Evolutionary conservation across 2,888 invertebrate genomes (phyloP), one percentile per base, ranked within the genome.

Genomic region (Sicus ferrugineus): DNA sequence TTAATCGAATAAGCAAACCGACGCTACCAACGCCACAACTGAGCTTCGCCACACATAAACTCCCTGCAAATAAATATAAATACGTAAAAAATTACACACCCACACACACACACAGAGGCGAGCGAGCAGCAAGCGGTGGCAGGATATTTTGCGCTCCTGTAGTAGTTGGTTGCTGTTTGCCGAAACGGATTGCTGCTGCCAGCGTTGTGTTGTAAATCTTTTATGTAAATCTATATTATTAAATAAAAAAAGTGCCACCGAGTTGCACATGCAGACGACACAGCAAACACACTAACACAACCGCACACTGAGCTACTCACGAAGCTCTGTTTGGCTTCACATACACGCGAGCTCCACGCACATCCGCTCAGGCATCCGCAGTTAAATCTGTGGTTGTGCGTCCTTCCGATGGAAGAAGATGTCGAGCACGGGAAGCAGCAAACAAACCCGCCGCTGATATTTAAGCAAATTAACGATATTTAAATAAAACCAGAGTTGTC

Each of bases 161-260:
- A 54, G 14, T 42, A 2, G 28, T 56, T 66, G 23, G 34, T 38
- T 54, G 38, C 38, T 62, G 38, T 38, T 52, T 31, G n/a, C 54
- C 16, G 34, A 7, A 23, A 11, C 21, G 1, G 19, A 54, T 23
- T 23, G 52, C 46, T 48, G 19, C 38, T 68, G 21, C 26, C 54
- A 52, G 11, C 16, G 48, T n/a, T 64, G 46, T 26, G n/a, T 30
- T 69, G 30, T 19, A 66, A 46, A 69, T 69, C 69, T 65, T 69
- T 69, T 69, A 59, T 50, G 69, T n/a, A 66, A 69, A 69, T 50
- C 63, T 38, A 62, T 30, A 67, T 58, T 59, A 34, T 62, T 46
- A 34, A 42, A 61, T n/a, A n/a, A 52, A 65, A 56, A 11, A 4
- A 14, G 2, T 14, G 34, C 7, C 34, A 34, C 7, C 7, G 14